Evolutionary conservation across 2,888 invertebrate species (phyloP).

Genomic region (Graphium colonna): DNA sequence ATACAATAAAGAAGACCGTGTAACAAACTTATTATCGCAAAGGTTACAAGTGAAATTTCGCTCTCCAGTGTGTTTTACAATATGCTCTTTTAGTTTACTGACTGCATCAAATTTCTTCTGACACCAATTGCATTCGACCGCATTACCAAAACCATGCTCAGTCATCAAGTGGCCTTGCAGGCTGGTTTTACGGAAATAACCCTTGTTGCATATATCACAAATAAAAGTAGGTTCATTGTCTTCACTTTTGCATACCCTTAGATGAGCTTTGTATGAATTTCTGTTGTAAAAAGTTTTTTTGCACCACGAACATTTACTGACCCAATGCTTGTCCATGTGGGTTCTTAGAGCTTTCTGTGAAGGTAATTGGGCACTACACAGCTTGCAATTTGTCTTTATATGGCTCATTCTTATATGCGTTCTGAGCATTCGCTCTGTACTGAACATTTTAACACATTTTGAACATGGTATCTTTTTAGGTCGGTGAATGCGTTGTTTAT

Average conservation of each 20-base stretch:
- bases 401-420: slow-evolving; percentile 51
- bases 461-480: slow-evolving; percentile 52
- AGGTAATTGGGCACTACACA: slow-evolving; percentile 53
- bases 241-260: slow-evolving; percentile 49
- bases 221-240: slow-evolving; percentile 37
- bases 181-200: slow-evolving; percentile 45
- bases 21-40: slow-evolving; percentile 61
- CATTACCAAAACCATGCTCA: slow-evolving; percentile 56
- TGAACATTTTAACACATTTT: slow-evolving; percentile 56
- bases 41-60: slow-evolving; percentile 55
- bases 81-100: slow-evolving; percentile 55
- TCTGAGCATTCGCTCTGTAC: slow-evolving; percentile 49
- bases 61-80: slow-evolving; percentile 63
- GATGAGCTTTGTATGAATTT: slow-evolving; percentile 47
- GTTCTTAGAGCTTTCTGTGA: slow-evolving; percentile 47
- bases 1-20: slow-evolving; percentile 54
- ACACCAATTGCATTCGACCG: slow-evolving; percentile 58
- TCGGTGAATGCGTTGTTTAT: slow-evolving; percentile 52
- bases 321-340: slow-evolving; percentile 55
- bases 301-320: slow-evolving; percentile 49
- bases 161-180: slow-evolving; percentile 54
- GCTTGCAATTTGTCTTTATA: slow-evolving; percentile 47
- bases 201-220: slow-evolving; percentile 61
- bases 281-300: slow-evolving; percentile 48
- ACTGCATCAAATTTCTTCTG: slow-evolving; percentile 58